Evolutionary conservation across 2,113 vertebrate genomes (phyloP), one percentile per base, ranked within the genome.

Genomic region (Pandion haliaetus): DNA sequence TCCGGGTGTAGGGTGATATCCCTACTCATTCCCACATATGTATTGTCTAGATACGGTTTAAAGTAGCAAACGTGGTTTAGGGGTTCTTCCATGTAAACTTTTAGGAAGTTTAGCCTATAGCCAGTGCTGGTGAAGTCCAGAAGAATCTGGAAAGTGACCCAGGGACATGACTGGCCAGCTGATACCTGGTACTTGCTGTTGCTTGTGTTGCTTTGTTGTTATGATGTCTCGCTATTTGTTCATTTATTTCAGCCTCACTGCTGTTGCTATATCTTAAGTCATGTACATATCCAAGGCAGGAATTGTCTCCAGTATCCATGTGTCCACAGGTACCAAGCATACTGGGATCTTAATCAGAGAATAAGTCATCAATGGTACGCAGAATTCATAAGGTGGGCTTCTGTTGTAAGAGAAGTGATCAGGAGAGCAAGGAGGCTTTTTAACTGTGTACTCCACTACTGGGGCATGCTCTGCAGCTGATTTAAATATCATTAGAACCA

Each of bases 1-100:
- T 8, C 14, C 25, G 32, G 40, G 21, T 65, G 6, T 31, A 28
- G 52, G 10, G 26, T 20, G 21, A 16, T 15, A 31, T 50, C 25
- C 28, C 11, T 52, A 8, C 40, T 61, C 34, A 9, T 23, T 55
- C 26, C 44, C 62, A 72, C 0, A 0, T 24, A 19, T 5, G 3
- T 29, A 10, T 44, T 71, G 17, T 21, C 32, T 61, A 52, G n/a
- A 25, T 12, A 32, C 17, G 24, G 6, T 63, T 65, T 63, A 76
- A 81, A 92, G 31, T 32, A 49, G 8, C 11, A 70, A 86, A 80
- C 0, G 0, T 31, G 67, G 28, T 5, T 45, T 36, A 26, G 15
- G 15, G 3, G 11, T 24, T 74, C 19, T 81, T 88, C 32, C 19
- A 6, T 14, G 9, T 25, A 40, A 80, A 32, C 1, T 1, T 83